Conservation (phyloP, 2,888 invertebrate genomes). For the Ectemnius lituratus region DNA sequence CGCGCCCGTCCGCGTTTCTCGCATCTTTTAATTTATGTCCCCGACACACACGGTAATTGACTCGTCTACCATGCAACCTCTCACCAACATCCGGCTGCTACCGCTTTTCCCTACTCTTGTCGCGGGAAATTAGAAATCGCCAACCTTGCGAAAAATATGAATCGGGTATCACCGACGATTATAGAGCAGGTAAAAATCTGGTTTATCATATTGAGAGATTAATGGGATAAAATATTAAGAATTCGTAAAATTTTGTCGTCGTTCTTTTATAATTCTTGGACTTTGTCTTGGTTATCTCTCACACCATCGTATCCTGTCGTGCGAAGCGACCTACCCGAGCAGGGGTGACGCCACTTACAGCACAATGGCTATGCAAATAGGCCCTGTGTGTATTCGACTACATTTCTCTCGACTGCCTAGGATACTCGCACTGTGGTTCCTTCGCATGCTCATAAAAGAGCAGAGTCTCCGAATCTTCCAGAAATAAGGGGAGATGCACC, state of each 20-base stretch:
- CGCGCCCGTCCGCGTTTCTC: neutral
- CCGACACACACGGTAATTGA: too few species aligned
- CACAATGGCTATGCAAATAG: slow-evolving; percentile 65
- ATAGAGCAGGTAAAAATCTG: neutral
- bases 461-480: slow-evolving; percentile 49
- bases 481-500: slow-evolving; percentile 52
- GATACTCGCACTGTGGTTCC: slow-evolving; percentile 41
- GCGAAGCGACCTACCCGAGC: slow-evolving; percentile 44
- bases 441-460: slow-evolving; percentile 55
- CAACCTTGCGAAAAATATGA: too few species aligned
- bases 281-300: slow-evolving; percentile 29
- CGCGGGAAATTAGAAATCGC: too few species aligned
- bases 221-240: neutral
- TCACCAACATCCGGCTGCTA: too few species aligned
- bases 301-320: slow-evolving; percentile 48
- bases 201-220: slow-evolving; percentile 4
- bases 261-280: slow-evolving; percentile 50
- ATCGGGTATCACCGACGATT: too few species aligned
- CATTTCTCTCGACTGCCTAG: slow-evolving; percentile 66
- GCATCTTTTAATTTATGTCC: neutral
- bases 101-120: too few species aligned
- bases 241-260: slow-evolving; percentile 3
- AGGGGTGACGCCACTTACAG: slow-evolving; percentile 60
- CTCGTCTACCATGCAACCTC: too few species aligned
- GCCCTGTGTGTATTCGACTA: slow-evolving; percentile 59